Evolutionary conservation across 2,888 invertebrate species (phyloP).

Genomic region (Dasypogon diadema): DNA sequence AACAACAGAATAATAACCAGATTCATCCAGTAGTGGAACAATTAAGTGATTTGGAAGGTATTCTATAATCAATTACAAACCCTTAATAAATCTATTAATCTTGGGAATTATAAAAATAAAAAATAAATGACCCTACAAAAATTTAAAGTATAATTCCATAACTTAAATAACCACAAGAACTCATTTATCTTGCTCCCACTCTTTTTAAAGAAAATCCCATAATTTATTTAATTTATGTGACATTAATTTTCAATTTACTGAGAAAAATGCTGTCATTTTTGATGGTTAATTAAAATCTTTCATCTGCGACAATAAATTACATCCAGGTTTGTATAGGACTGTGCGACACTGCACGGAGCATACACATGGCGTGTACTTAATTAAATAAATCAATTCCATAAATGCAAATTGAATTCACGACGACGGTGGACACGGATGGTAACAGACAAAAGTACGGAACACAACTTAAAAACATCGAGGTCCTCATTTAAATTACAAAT

Average conservation of each 20-base stretch:
- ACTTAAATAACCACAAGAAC: no score
- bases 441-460: constrained; percentile 36
- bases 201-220: no score
- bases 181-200: no score
- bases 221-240: no score
- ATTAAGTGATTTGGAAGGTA: no score
- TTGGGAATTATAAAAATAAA: no score
- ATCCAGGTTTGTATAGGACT: constrained; percentile 12
- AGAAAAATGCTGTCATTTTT: background rate
- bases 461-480: constrained; percentile 35
- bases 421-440: constrained; percentile 30
- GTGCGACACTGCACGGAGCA: constrained; percentile 6
- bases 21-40: no score
- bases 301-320: constrained; percentile 42
- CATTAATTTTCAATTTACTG: background rate
- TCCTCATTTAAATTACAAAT: constrained; percentile 52
- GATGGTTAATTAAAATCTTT: constrained; percentile 45
- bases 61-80: no score
- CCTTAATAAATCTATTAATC: no score
- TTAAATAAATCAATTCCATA: constrained; percentile 53
- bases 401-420: constrained; percentile 52
- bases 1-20: no score
- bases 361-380: constrained; percentile 38
- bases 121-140: no score
- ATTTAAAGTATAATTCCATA: no score